Percentiles rank a stretch among this genome's conserved stretches.
Evolutionary conservation across 1,140 invertebrate species (phyloP).

Genomic region (Pseudomyrmex cubaensis): DNA sequence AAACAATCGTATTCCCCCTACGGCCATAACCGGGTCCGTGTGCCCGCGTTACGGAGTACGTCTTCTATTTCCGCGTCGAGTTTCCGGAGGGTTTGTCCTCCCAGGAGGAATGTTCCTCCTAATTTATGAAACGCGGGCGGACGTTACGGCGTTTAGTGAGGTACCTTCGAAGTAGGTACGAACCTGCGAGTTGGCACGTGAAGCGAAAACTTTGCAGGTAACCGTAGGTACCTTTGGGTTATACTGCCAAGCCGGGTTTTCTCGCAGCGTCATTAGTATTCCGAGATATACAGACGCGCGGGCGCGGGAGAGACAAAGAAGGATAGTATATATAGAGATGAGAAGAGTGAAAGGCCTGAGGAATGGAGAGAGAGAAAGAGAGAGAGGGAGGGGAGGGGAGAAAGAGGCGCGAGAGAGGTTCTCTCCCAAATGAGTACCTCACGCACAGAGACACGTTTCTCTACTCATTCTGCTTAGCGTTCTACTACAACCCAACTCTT

Average conservation of each 20-base stretch:
- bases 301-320: conserved; percentile 53
- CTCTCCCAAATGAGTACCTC: conserved; percentile 69
- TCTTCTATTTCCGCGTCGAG: conserved; percentile 57
- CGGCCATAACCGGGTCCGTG: conserved; percentile 64
- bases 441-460: conserved; percentile 72
- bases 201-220: conserved; percentile 66
- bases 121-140: conserved; percentile 71
- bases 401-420: conserved; percentile 19
- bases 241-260: conserved; percentile 51
- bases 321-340: neutral
- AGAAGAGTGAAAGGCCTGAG: neutral
- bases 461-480: conserved; percentile 67
- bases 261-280: conserved; percentile 67
- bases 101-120: conserved; percentile 67
- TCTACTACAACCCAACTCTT: conserved; percentile 6
- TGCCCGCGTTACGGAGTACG: conserved; percentile 41
- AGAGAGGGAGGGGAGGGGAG: neutral
- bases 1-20: conserved; percentile 74
- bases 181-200: conserved; percentile 44
- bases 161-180: conserved; percentile 40
- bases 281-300: conserved; percentile 47
- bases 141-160: conserved; percentile 68
- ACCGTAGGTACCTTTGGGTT: conserved; percentile 46
- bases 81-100: conserved; percentile 69
- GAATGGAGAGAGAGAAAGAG: neutral